Evolutionary conservation across 2,888 invertebrate genomes (phyloP).

Genomic region (Meloe dianella): DNA sequence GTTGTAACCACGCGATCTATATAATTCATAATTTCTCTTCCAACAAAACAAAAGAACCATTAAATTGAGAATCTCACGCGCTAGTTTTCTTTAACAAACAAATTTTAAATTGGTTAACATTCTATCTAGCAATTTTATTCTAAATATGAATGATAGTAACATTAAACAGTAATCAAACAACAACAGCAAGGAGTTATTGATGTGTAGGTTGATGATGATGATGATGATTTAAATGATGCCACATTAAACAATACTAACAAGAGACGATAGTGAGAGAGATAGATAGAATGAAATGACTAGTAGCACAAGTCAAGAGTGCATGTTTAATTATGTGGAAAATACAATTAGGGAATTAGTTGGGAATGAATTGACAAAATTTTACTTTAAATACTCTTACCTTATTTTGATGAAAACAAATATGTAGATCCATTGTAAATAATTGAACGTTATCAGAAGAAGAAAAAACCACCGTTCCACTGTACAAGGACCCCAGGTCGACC

Average conservation of each 20-base stretch:
- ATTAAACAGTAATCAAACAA: background rate
- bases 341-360: background rate
- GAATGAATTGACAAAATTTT: background rate
- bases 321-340: background rate
- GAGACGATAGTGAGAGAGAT: no score
- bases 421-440: conserved; percentile 2
- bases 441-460: background rate
- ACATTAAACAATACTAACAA: no score
- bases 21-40: conserved; percentile 26
- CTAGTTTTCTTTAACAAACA: conserved; percentile 28
- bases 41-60: conserved; percentile 23
- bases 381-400: background rate
- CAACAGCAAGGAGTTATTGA: background rate
- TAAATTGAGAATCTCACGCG: conserved; percentile 32
- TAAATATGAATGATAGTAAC: background rate
- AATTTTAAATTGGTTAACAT: background rate
- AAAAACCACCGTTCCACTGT: conserved; percentile 1
- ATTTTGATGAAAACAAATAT: background rate
- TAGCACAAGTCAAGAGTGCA: background rate
- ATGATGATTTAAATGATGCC: background rate
- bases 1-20: conserved; percentile 43
- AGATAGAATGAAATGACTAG: background rate
- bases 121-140: background rate
- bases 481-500: conserved; percentile 8
- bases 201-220: conserved; percentile 1